Conservation (phyloP, 2,888 invertebrate species). For the Galerucella calmariensis region DNA sequence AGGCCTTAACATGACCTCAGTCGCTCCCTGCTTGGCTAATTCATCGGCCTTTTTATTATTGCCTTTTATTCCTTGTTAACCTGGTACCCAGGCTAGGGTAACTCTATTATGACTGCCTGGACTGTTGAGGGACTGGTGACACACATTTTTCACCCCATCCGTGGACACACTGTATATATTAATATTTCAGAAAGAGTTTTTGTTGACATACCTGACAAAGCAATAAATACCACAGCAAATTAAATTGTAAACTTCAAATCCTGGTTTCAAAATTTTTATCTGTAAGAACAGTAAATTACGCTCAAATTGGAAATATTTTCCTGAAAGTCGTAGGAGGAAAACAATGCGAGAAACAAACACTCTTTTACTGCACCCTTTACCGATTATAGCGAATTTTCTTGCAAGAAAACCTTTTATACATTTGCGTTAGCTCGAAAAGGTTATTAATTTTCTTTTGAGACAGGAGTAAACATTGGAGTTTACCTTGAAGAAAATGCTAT, state of each 20-base stretch:
- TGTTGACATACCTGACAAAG: not conserved
- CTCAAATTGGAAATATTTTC: not conserved
- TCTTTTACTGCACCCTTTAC: constrained; percentile 1
- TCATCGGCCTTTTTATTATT: too few species aligned
- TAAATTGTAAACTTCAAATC: not conserved
- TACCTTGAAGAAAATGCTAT: constrained; percentile 26
- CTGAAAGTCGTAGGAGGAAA: too few species aligned
- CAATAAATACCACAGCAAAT: not conserved
- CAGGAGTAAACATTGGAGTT: constrained; percentile 36
- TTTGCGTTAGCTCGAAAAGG: constrained; percentile 10
- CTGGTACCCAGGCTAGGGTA: too few species aligned
- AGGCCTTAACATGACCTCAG: too few species aligned
- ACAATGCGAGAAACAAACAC: not conserved
- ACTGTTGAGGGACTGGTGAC: too few species aligned
- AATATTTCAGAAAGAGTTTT: not conserved
- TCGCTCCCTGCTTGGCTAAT: too few species aligned
- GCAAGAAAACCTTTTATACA: constrained; percentile 26
- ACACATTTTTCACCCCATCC: too few species aligned
- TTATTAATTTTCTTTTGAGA: constrained; percentile 29
- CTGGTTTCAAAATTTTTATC: too few species aligned
- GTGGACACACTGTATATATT: not conserved
- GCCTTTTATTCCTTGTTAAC: too few species aligned
- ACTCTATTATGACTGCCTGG: too few species aligned
- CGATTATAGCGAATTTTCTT: not conserved
- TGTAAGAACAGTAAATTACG: not conserved